Base-by-base conservation (phyloP, 1,140 invertebrate genomes). In the Zaprionus taronus region DNA sequence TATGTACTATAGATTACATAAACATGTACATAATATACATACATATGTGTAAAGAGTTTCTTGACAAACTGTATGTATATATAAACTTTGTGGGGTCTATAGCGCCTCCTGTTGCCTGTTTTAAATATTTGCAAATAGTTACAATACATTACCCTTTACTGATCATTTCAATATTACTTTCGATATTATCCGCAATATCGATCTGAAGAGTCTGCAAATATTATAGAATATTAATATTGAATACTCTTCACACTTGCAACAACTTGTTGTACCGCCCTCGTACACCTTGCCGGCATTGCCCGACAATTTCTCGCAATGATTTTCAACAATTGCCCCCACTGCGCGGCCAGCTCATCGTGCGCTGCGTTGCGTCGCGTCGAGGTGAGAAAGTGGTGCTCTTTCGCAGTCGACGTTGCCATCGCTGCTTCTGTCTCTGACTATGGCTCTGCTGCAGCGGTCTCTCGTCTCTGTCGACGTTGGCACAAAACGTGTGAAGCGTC, bases 401-500 rank as follows among this genome's bases (percentile, higher is more conserved):
- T 47, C 38, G 38, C 44, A 7, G 61, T 51, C 28, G 44, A 5
- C n/a, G 44, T 31, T 24, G 63, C 38, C 41, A n/a, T 41, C 47
- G 26, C 72, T 31, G 58, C 60, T 38, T 11, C 53, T 57, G 63
- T 28, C 5, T 28, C 49, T 44, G 51, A 22, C 24, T 26, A 28
- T 38, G 24, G 31, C 31, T 3, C 47, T 47, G 44, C 47, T 15
- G 11, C 22, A 24, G 47, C 17, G 17, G 56, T 9, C 41, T 4
- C 6, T 1, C 6, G 44, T 47, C 44, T 36, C 28, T 31, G 70
- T 49, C 64, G 68, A 26, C 41, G 69, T 14, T 44, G 49, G 72
- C 81, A 82, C 81, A 90, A 90, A 83, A 90, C 72, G 72, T 89
- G 75, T 51, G 56, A 80, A 69, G 79, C 70, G 53, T 76, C 60